Percentiles rank a stretch among this genome's conserved stretches.
These are phyloP conservation scores for Metridium senile DNA, from an alignment of 92 coral and sea anemone species.

Conservation along the genomic window DNA sequence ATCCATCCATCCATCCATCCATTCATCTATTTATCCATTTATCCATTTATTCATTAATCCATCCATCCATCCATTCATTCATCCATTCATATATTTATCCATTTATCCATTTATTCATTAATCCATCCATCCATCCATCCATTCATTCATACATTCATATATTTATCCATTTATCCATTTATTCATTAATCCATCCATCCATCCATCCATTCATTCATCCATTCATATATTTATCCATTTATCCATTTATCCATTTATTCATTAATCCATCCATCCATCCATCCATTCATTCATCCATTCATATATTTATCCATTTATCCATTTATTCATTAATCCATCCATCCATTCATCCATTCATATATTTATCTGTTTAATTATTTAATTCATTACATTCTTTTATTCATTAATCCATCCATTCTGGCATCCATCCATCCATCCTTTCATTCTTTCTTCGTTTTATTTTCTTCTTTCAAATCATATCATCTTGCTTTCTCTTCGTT, in stretches of 20 bases:
- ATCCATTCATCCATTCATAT: not conserved
- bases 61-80: too few relatives aligned
- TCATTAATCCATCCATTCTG: not conserved
- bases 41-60: too few relatives aligned
- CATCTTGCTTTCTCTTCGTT: not conserved
- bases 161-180: not conserved
- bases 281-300: not conserved
- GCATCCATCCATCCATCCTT: not conserved
- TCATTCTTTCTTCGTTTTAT: not conserved
- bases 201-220: not conserved
- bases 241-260: not conserved
- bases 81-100: not conserved
- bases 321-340: not conserved
- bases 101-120: not conserved
- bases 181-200: not conserved
- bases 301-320: not conserved
- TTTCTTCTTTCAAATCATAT: not conserved
- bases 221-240: not conserved
- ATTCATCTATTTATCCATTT: too few relatives aligned
- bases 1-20: too few relatives aligned
- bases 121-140: not conserved
- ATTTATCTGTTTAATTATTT: too few relatives aligned
- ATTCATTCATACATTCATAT: not conserved
- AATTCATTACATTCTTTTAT: not conserved
- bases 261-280: not conserved